Evolutionary conservation across 2,888 invertebrate species (phyloP).

Genomic region (Boloria selene): DNA sequence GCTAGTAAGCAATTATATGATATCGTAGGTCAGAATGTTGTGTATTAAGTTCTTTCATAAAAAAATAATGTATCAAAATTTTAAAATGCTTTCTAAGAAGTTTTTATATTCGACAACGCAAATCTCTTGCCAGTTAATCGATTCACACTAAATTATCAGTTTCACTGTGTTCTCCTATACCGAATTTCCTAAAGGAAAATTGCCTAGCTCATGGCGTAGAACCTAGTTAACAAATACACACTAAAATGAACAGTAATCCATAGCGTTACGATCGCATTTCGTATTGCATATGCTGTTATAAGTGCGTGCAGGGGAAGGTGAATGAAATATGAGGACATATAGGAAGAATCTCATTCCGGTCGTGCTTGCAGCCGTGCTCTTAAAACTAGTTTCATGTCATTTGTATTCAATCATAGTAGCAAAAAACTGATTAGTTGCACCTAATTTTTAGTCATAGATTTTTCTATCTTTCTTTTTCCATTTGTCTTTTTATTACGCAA

Average conservation of each 20-base stretch:
- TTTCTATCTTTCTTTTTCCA: neutral
- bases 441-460: neutral
- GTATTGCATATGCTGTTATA: constrained; percentile 46
- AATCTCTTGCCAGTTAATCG: constrained; percentile 52
- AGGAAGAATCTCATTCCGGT: constrained; percentile 69
- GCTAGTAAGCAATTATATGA: no score
- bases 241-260: constrained; percentile 55
- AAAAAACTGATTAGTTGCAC: neutral
- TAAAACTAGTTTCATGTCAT: constrained; percentile 41
- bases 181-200: constrained; percentile 66
- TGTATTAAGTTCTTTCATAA: neutral
- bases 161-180: constrained; percentile 53
- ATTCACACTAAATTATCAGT: constrained; percentile 65
- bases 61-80: neutral
- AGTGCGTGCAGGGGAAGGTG: constrained; percentile 60
- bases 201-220: constrained; percentile 58
- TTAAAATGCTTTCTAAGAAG: neutral
- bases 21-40: no score
- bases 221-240: constrained; percentile 40
- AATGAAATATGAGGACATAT: constrained; percentile 72
- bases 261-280: constrained; percentile 50
- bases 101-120: constrained; percentile 53
- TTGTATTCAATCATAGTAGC: constrained; percentile 26
- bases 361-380: constrained; percentile 59
- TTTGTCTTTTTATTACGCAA: no score